Evolutionary conservation across 2,797 vertebrate genomes (phyloP).

Genomic region (Knipowitschia caucasica): DNA sequence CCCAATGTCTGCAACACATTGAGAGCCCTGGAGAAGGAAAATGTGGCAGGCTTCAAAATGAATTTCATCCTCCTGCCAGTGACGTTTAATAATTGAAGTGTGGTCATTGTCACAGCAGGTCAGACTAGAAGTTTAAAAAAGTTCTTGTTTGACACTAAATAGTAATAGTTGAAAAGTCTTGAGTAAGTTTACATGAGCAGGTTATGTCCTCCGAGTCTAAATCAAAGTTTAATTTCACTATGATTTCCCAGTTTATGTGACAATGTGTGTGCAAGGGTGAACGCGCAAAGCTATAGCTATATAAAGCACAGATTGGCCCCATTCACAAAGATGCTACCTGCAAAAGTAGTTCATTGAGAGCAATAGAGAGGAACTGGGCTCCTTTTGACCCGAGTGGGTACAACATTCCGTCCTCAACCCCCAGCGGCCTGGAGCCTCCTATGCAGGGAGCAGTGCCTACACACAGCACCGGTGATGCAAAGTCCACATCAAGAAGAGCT

Average conservation of each 20-base stretch:
- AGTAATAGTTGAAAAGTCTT: too few species aligned
- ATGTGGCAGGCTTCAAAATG: not conserved
- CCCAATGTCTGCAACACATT: conserved; percentile 21
- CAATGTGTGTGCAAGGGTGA: not conserved
- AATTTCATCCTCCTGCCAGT: conserved; percentile 6
- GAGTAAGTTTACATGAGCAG: too few species aligned
- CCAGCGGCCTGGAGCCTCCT: conserved; percentile 45
- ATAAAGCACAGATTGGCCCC: not conserved
- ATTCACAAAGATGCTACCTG: conserved; percentile 58
- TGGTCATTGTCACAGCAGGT: not conserved
- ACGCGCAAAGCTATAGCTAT: not conserved
- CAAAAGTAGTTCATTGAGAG: conserved; percentile 83
- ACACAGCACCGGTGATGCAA: conserved; percentile 78
- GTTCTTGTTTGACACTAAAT: too few species aligned
- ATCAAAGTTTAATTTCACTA: too few species aligned
- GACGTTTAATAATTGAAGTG: too few species aligned
- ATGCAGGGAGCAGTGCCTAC: conserved; percentile 49
- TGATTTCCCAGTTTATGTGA: too few species aligned
- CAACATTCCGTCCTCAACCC: conserved; percentile 69
- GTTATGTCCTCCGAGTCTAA: too few species aligned
- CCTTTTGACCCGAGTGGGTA: conserved; percentile 77
- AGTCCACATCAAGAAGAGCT: conserved; percentile 77
- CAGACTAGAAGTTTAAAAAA: not conserved
- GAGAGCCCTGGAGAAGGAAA: conserved; percentile 20
- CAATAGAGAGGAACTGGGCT: conserved; percentile 70